Conservation (phyloP, 2,888 invertebrate genomes). For the Anodontia alba region DNA sequence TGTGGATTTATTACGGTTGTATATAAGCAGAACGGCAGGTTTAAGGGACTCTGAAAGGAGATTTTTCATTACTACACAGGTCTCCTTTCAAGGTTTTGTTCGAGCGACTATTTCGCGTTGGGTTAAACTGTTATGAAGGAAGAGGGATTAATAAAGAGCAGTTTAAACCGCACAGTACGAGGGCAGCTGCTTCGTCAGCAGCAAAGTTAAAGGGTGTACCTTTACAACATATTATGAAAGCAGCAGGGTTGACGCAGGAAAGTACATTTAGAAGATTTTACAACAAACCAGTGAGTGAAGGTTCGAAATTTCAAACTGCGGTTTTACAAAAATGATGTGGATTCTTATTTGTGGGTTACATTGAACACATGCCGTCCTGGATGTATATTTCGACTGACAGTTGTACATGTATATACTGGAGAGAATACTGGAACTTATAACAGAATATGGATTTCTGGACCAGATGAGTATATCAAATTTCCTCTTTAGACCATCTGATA, state of each 20-base stretch:
- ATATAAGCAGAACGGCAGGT: slow-evolving; percentile 16
- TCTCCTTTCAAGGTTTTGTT: slow-evolving; percentile 11
- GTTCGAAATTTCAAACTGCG: neutral
- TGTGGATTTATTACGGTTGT: neutral
- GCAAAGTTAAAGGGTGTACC: slow-evolving; percentile 21
- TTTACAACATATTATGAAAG: slow-evolving; percentile 12
- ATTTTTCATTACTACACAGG: slow-evolving; percentile 12
- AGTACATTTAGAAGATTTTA: slow-evolving; percentile 28
- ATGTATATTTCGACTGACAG: too few relatives aligned
- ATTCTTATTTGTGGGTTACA: too few relatives aligned
- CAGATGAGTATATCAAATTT: too few relatives aligned
- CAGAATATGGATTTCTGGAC: too few relatives aligned
- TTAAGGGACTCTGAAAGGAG: neutral
- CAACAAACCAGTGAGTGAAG: neutral
- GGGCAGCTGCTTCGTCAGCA: slow-evolving; percentile 22
- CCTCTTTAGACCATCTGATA: too few relatives aligned
- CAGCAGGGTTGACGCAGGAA: slow-evolving; percentile 25
- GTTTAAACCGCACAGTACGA: neutral
- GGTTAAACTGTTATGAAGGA: slow-evolving; percentile 24
- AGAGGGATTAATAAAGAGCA: neutral
- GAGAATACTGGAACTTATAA: too few relatives aligned
- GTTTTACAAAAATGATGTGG: too few relatives aligned
- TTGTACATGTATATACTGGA: too few relatives aligned
- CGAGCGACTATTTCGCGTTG: slow-evolving; percentile 26
- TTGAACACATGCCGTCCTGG: too few relatives aligned